Conservation (phyloP, 2,888 invertebrate genomes). For the Saturnia japonica region DNA sequence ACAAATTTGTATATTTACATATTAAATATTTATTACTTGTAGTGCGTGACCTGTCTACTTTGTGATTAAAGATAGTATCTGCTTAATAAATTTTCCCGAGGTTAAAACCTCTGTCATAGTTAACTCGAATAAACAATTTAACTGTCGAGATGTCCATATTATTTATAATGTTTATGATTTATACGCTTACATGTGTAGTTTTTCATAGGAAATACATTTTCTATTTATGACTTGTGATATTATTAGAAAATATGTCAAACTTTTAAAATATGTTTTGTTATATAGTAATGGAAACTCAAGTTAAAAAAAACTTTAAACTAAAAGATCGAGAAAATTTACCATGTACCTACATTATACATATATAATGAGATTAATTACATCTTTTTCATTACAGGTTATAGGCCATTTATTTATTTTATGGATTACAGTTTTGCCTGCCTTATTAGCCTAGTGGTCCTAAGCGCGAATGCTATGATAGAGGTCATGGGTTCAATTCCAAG, state of each 20-base stretch:
- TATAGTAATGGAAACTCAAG: background rate
- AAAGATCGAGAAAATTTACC: too few relatives aligned
- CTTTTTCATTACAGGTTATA: too few relatives aligned
- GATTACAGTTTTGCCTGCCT: too few relatives aligned
- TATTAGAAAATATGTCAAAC: background rate
- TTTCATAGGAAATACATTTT: background rate
- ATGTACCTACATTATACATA: too few relatives aligned
- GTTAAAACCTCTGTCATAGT: slow-evolving; percentile 8
- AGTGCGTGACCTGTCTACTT: slow-evolving; percentile 14
- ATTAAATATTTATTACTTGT: slow-evolving; percentile 9
- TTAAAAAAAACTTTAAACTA: background rate
- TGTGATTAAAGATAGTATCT: slow-evolving; percentile 4
- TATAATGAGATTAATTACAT: too few relatives aligned
- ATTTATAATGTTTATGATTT: slow-evolving; percentile 12
- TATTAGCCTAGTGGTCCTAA: too few relatives aligned
- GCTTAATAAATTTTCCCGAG: slow-evolving; percentile 7
- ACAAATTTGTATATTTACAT: slow-evolving; percentile 8
- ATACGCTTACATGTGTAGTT: background rate
- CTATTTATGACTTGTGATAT: background rate
- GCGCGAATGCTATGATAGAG: too few relatives aligned
- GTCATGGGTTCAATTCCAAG: too few relatives aligned
- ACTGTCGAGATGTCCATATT: slow-evolving; percentile 4
- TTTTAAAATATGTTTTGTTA: background rate
- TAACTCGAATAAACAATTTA: slow-evolving; percentile 11
- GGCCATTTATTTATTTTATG: too few relatives aligned